A percentile compares a stretch with the other conserved stretches of the same genome.
These are phyloP conservation scores for Datnioides undecimradiatus DNA, from an alignment of 2,113 vertebrate genomes.

Conservation along the genomic window DNA sequence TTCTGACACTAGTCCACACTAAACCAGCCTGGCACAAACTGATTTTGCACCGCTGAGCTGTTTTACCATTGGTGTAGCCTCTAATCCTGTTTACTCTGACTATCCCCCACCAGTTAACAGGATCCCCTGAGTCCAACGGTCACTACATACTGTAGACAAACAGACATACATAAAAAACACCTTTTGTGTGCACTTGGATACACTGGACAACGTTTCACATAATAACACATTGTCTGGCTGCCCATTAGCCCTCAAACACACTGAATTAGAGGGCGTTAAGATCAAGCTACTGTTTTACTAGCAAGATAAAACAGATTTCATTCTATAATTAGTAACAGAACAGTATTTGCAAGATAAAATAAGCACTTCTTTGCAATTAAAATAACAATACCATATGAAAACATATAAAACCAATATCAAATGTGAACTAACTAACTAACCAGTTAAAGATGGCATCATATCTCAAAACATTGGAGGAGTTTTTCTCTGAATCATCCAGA, in stretches of 20 bases:
- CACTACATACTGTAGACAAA: conserved; percentile 35
- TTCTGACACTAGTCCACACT: conserved; percentile 47
- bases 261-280: background rate
- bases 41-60: conserved; percentile 68
- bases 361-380: too few species aligned
- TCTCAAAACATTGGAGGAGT: too few species aligned
- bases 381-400: too few species aligned
- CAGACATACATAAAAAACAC: conserved; percentile 46
- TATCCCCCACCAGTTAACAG: conserved; percentile 57
- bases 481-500: too few species aligned
- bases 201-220: conserved; percentile 18
- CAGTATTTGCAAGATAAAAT: too few species aligned
- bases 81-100: conserved; percentile 81
- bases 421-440: too few species aligned
- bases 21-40: conserved; percentile 65
- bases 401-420: too few species aligned
- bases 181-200: conserved; percentile 43
- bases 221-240: conserved; percentile 23
- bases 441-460: too few species aligned
- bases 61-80: conserved; percentile 66
- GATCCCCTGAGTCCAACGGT: conserved; percentile 44
- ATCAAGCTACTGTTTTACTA: conserved; percentile 15
- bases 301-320: conserved; percentile 18
- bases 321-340: too few species aligned
- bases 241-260: conserved; percentile 15